Base-by-base conservation (phyloP, 2,888 invertebrate genomes). In the Drosophila multiciliata region DNA sequence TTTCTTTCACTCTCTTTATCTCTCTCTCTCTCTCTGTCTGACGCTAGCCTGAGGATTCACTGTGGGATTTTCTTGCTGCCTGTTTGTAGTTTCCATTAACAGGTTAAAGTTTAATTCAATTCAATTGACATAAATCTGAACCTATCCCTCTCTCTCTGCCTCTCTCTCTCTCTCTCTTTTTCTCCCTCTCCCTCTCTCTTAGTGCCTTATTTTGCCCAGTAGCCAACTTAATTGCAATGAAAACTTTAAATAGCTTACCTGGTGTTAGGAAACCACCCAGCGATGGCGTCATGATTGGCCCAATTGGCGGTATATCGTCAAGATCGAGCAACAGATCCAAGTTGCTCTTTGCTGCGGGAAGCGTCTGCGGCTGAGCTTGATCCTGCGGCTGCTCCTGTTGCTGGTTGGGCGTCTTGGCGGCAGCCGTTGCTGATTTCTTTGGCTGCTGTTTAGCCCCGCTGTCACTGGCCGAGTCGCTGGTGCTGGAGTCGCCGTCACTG, bases 301-400 rank as follows among this genome's bases (percentile, higher is more conserved):
- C 92, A 15, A 96, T 95, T 54, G 97, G 97, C 45, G 96, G 95
- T 65, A 95, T 95, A 90, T 95, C 95, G 91, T 97, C 97, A 78
- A 98, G 93, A 91, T 98, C 98, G 45, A 98, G 92, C 12, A 98
- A 93, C 20, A 98, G 93, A 92, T 98, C 98, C 75, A 97, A 93
- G 93, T 97, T 97, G 7, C 96, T 94, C 91, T 95, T 94, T 38
- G 90, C 93, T 78, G 82, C 17, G 9, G 75, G 58, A 2, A 38
- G 54, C 9, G 57, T 12, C 35, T 38, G 42, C 8, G 35, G 11
- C 29, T 53, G 23, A 29, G 53, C 17, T 11, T 57, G 20, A 42
- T 32, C 57, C 9, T 42, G 9, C 8, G 3, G 40, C 8, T 50
- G 45, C 54, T 73, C 57, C 32, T 61, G 48, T 3, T 45, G 79